These are phyloP conservation scores for Gymnothorax reevesii DNA, from an alignment of 2,797 vertebrate genomes.

Conservation along the genomic window DNA sequence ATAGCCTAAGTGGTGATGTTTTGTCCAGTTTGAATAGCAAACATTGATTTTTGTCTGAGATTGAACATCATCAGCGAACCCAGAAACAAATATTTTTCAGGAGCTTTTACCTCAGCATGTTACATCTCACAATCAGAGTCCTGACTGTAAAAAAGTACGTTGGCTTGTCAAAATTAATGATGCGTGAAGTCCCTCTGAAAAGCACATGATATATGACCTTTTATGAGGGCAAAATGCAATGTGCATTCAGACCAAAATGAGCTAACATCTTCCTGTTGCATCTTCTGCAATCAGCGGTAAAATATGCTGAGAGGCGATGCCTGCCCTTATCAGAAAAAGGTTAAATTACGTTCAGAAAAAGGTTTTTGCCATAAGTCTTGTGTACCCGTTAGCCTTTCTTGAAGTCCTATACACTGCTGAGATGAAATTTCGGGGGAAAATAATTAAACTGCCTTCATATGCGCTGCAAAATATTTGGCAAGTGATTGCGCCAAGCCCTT, in stretches of 20 bases:
- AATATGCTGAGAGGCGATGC: not conserved
- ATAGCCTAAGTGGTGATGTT: not conserved
- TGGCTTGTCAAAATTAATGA: constrained; percentile 11
- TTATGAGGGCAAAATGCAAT: not conserved
- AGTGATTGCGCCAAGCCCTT: not conserved
- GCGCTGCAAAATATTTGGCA: not conserved
- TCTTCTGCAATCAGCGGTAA: not conserved
- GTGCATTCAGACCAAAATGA: not conserved
- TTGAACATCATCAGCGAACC: not conserved
- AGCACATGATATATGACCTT: constrained; percentile 4
- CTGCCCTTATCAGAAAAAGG: not conserved
- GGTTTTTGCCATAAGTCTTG: too few relatives aligned
- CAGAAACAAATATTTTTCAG: not conserved
- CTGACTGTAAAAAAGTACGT: not conserved
- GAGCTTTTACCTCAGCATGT: not conserved
- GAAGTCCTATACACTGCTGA: not conserved
- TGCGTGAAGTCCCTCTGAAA: not conserved
- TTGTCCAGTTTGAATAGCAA: not conserved
- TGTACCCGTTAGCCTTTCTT: not conserved
- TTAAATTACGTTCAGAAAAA: not conserved
- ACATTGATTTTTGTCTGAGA: not conserved
- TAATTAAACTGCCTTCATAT: not conserved
- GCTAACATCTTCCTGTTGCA: not conserved
- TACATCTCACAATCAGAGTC: not conserved
- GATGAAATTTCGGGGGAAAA: not conserved